Evolutionary conservation across 2,113 vertebrate genomes (phyloP), one percentile per base, ranked within the genome.

Genomic region (Capreolus pygargus): DNA sequence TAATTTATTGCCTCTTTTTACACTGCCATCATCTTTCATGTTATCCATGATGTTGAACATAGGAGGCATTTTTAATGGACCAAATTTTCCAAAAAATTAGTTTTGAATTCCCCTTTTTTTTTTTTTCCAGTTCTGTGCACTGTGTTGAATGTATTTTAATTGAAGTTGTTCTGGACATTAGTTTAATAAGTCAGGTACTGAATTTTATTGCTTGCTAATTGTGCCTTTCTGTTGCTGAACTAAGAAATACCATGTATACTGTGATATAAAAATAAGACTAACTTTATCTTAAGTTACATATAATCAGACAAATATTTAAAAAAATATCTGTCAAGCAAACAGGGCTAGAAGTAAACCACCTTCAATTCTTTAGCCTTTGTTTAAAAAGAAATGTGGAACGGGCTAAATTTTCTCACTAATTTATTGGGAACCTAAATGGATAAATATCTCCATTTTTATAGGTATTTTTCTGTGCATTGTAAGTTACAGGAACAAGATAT

Each of bases 141-240:
- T 97, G 64, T 98, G 81, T 98, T 97, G 98, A 98, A 97, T 98
- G 98, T 98, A 86, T 79, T 86, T 98, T 94, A 96, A 98, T 97
- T 97, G 94, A 95, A 96, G 4, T 97, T 85, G 25, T 98, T 97
- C 82, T 98, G 95, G 92, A 19, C 84, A 94, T 96, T 6, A 91
- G 88, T 97, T 97, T 82, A 96, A 47, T 95, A 94, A 98, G 99
- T 98, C 98, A 98, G 98, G 99, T 99, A 99, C 99, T 99, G 97
- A 98, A 98, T 99, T 97, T 99, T 97, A 98, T 95, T 96, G 98
- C 97, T 99, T 99, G 96, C 98, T 98, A 98, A 98, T 97, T 99
- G 99, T 99, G 99, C 99, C 99, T 99, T 99, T 99, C 93, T 98
- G 98, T 99, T 99, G 98, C 97, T 98, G 96, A 98, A 97, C 98